phyloP scores from a whole-genome alignment of 1,140 invertebrate genomes.

The Anastatus disparis region DNA sequence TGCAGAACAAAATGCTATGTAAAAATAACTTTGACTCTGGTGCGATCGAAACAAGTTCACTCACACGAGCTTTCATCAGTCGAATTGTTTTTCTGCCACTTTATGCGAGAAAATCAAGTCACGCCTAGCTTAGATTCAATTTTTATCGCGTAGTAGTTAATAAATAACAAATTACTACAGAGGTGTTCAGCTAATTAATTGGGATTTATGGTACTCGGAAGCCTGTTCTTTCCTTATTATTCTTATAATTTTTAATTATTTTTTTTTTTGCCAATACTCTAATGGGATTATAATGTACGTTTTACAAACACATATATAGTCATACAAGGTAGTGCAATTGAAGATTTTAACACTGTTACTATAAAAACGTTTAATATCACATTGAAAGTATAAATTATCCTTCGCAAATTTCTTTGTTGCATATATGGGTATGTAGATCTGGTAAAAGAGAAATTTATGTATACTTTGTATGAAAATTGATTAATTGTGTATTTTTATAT shows the following conservation, averaged over 20 bases:
- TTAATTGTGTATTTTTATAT: constrained; percentile 42
- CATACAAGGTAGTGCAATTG: constrained; percentile 33
- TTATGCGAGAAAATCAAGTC: constrained; percentile 40
- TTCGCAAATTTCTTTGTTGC: constrained; percentile 33
- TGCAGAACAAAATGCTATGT: constrained; percentile 31
- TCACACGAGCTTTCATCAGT: constrained; percentile 39
- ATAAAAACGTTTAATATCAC: constrained; percentile 22
- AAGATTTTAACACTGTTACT: constrained; percentile 33
- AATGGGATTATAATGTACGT: constrained; percentile 19
- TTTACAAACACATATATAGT: constrained; percentile 18
- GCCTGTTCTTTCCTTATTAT: constrained; percentile 34
- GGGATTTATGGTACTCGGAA: constrained; percentile 40
- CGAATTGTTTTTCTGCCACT: constrained; percentile 38
- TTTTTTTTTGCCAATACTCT: constrained; percentile 34
- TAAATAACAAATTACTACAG: constrained; percentile 36
- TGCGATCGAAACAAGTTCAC: constrained; percentile 36
- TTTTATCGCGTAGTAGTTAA: constrained; percentile 35
- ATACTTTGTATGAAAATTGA: constrained; percentile 40
- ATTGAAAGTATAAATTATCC: constrained; percentile 41
- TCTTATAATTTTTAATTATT: constrained; percentile 27
- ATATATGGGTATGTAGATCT: constrained; percentile 34
- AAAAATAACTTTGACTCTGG: constrained; percentile 14
- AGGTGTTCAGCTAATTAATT: constrained; percentile 40
- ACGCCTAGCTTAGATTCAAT: constrained; percentile 35
- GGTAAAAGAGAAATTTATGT: constrained; percentile 37